phyloP scores from a whole-genome alignment of 92 coral and sea anemone species.

The Anthopleura xanthogrammica region DNA sequence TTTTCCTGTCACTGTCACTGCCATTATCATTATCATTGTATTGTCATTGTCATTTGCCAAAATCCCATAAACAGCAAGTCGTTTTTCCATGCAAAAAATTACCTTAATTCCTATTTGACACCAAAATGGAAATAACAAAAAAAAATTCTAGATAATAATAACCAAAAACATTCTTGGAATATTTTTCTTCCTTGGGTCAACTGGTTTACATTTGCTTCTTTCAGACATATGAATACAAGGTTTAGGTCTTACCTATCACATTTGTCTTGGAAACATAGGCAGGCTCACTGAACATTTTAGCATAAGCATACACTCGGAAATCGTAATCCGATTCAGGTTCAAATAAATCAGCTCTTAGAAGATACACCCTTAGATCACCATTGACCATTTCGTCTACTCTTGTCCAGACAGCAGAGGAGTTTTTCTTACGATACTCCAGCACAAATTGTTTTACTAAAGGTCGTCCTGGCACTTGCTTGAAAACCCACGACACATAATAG shows the following conservation, averaged over 20 bases:
- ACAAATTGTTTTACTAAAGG: slow-evolving; percentile 74
- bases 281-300: slow-evolving; percentile 69
- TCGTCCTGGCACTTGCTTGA: slow-evolving; percentile 81
- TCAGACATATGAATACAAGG: neutral
- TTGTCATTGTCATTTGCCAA: too few relatives aligned
- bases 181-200: too few relatives aligned
- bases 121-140: too few relatives aligned
- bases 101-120: too few relatives aligned
- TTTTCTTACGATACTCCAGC: slow-evolving; percentile 72
- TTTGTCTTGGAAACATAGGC: slow-evolving; percentile 72
- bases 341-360: slow-evolving; percentile 55
- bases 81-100: too few relatives aligned
- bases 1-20: too few relatives aligned
- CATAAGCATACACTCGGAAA: slow-evolving; percentile 87
- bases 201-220: too few relatives aligned
- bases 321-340: slow-evolving; percentile 65
- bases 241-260: slow-evolving; percentile 59
- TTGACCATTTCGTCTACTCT: slow-evolving; percentile 50
- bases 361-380: slow-evolving; percentile 46
- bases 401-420: slow-evolving; percentile 65
- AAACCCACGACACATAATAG: slow-evolving; percentile 70
- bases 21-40: too few relatives aligned
- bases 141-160: too few relatives aligned
- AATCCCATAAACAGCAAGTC: too few relatives aligned
- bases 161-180: too few relatives aligned